Conservation (phyloP, 2,113 vertebrate species). For the Cavia aperea region DNA sequence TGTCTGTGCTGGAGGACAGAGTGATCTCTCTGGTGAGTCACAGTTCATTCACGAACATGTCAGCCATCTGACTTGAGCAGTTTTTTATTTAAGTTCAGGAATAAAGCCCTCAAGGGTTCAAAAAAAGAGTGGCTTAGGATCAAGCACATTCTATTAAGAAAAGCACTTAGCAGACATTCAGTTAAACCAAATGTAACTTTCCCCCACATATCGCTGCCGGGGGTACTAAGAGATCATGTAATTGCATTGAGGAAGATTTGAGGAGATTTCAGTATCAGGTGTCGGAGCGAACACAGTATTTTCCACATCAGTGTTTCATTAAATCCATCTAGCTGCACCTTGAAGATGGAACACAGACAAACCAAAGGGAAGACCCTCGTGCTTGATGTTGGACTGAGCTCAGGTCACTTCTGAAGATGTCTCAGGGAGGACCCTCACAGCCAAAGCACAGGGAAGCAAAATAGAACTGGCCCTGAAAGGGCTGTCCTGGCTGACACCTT, state of each 20-base stretch:
- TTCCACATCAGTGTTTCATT: neutral
- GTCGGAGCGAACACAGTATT: neutral
- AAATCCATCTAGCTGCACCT: neutral
- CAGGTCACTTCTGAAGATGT: rapidly evolving
- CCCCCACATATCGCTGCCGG: conserved; percentile 44
- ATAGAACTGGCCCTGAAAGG: neutral
- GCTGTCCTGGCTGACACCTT: neutral
- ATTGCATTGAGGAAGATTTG: neutral
- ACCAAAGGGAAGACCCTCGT: neutral
- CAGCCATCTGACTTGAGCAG: conserved; percentile 3
- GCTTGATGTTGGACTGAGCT: neutral
- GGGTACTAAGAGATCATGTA: neutral
- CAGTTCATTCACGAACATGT: neutral
- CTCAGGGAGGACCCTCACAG: neutral
- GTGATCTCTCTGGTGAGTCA: conserved; percentile 57
- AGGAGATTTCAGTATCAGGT: neutral
- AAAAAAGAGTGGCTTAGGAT: conserved; percentile 64
- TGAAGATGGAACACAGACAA: rapidly evolving
- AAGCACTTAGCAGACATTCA: conserved; percentile 59
- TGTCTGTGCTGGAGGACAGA: conserved; percentile 25
- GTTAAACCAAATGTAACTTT: conserved; percentile 59
- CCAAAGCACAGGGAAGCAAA: rapidly evolving
- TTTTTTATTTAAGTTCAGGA: conserved; percentile 59
- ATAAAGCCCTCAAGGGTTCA: conserved; percentile 66
- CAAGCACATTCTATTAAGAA: conserved; percentile 63